Evolutionary conservation across 2,888 invertebrate genomes (phyloP).

Genomic region (Andrena minutula): DNA sequence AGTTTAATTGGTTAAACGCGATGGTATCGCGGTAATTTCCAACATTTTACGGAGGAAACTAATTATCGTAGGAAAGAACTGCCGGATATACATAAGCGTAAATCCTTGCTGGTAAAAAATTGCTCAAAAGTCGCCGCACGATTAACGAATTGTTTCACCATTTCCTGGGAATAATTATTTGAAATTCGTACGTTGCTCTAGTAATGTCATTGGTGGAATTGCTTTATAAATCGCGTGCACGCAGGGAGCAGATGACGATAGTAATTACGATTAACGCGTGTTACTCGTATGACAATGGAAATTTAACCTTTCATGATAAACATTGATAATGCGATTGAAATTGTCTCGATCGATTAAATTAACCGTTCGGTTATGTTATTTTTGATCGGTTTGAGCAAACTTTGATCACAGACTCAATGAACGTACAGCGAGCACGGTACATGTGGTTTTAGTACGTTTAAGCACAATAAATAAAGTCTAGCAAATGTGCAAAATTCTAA

Average conservation of each 20-base stretch:
- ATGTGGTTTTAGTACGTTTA: too few relatives aligned
- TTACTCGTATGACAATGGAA: slow-evolving; percentile 12
- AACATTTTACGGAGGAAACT: neutral
- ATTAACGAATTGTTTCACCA: too few relatives aligned
- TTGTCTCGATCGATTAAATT: neutral
- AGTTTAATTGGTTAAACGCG: too few relatives aligned
- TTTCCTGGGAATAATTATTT: neutral
- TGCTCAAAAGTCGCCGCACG: too few relatives aligned
- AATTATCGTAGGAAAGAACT: neutral
- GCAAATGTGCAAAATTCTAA: too few relatives aligned
- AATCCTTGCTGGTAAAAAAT: too few relatives aligned
- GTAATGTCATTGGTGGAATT: neutral
- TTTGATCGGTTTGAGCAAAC: too few relatives aligned
- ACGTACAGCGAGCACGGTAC: too few relatives aligned
- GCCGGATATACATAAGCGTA: too few relatives aligned
- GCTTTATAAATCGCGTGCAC: neutral
- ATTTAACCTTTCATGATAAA: slow-evolving; percentile 6
- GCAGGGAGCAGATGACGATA: neutral
- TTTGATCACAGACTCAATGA: too few relatives aligned
- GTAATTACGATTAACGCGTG: slow-evolving; percentile 6
- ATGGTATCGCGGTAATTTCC: neutral
- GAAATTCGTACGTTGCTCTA: neutral
- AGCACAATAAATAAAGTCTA: too few relatives aligned
- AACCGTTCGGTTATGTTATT: neutral
- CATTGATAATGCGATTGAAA: neutral